Conservation (phyloP, 2,113 vertebrate species). For the Pachyramphus minor region DNA sequence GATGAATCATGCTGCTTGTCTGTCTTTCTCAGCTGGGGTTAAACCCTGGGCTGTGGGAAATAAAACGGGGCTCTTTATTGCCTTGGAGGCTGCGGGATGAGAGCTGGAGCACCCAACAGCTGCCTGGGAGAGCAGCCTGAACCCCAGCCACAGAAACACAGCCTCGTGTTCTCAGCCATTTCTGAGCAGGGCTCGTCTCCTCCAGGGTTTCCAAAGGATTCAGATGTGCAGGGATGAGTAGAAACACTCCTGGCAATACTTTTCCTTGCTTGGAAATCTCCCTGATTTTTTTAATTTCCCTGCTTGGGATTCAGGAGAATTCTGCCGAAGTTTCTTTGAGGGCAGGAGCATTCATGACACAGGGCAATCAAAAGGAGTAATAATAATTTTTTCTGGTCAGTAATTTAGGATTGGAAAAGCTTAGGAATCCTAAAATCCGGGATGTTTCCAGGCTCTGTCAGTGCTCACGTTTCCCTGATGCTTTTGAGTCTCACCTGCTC, state of each 20-base stretch:
- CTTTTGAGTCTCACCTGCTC: not conserved
- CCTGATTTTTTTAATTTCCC: too few relatives aligned
- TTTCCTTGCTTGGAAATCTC: too few relatives aligned
- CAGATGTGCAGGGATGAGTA: not conserved
- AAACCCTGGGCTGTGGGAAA: not conserved
- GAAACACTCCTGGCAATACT: not conserved
- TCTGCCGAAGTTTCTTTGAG: not conserved
- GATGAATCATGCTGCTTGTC: conserved; percentile 19
- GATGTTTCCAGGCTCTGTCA: not conserved
- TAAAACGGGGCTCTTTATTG: not conserved
- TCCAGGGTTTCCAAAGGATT: not conserved
- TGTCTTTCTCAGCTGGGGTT: conserved; percentile 26
- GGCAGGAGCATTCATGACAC: not conserved
- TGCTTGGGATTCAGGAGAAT: not conserved
- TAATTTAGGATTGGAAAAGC: not conserved
- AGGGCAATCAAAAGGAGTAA: not conserved
- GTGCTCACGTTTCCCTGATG: rapidly evolving
- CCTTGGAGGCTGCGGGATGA: not conserved
- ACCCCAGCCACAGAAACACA: not conserved
- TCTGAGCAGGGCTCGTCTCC: not conserved
- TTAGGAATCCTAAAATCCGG: not conserved
- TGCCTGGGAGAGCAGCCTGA: not conserved
- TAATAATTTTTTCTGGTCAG: not conserved
- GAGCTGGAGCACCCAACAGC: not conserved
- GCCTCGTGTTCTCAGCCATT: not conserved